Percentiles rank a stretch among this genome's conserved stretches.
Evolutionary conservation across 2,888 invertebrate species (phyloP).

Genomic region (Chaitophorus viminalis): DNA sequence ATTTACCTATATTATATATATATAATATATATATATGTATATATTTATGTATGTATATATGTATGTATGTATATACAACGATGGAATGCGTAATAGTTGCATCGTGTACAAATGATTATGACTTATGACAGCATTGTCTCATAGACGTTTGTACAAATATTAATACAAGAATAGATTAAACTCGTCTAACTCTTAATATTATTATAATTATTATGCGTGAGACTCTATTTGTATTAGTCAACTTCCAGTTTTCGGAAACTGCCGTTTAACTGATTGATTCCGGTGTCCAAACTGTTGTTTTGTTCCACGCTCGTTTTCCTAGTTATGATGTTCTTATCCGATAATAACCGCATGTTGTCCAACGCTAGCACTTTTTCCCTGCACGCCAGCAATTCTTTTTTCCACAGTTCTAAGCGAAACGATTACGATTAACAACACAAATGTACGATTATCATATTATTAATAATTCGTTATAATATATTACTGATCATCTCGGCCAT

Average conservation of each 20-base stretch:
- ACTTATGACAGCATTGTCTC: no score
- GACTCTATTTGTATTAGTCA: slow-evolving; percentile 63
- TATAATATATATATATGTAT: no score
- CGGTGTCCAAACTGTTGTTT: slow-evolving; percentile 50
- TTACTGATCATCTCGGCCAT: slow-evolving; percentile 75
- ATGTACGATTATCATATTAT: not conserved
- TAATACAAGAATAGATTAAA: not conserved
- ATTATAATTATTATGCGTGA: not conserved
- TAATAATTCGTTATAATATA: not conserved
- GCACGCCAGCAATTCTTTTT: slow-evolving; percentile 73
- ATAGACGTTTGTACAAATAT: not conserved
- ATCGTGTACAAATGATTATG: not conserved
- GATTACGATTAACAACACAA: not conserved
- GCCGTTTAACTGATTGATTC: slow-evolving; percentile 63
- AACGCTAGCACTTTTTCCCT: slow-evolving; percentile 74
- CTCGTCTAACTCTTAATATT: not conserved
- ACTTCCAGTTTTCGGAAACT: slow-evolving; percentile 66
- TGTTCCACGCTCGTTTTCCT: slow-evolving; percentile 40
- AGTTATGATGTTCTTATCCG: slow-evolving; percentile 65
- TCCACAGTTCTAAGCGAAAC: slow-evolving; percentile 74
- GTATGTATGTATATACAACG: not conserved
- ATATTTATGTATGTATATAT: no score
- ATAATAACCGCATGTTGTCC: slow-evolving; percentile 76
- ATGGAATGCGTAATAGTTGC: not conserved
- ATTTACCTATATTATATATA: no score